These are phyloP conservation scores for Tragelaphus imberbis DNA, from an alignment of 2,113 vertebrate genomes.

Conservation along the genomic window DNA sequence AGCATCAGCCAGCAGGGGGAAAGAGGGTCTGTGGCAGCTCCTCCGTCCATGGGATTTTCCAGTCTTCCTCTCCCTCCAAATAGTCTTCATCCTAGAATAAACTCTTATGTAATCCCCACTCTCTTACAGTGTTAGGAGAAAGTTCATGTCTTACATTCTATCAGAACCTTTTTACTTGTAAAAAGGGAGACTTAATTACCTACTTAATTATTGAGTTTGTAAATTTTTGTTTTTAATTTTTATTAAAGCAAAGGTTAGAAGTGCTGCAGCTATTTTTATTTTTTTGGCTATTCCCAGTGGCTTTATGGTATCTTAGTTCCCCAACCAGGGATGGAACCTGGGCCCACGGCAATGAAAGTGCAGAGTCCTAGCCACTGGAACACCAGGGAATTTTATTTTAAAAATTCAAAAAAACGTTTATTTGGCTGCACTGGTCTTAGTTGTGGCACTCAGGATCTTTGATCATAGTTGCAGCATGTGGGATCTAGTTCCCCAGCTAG, in stretches of 20 bases:
- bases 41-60: neutral
- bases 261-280: neutral
- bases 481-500: neutral
- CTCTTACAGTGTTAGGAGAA: neutral
- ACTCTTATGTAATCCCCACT: fast-evolving
- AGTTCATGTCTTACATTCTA: neutral
- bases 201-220: neutral
- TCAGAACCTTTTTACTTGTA: neutral
- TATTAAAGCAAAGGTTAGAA: neutral
- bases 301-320: neutral
- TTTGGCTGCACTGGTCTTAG: neutral
- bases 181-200: neutral
- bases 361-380: neutral
- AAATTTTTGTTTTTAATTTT: neutral
- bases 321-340: neutral
- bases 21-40: neutral
- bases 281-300: neutral
- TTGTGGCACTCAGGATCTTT: neutral
- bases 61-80: neutral
- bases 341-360: neutral
- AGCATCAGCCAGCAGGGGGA: neutral
- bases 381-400: neutral
- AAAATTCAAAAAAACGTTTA: neutral
- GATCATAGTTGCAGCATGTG: neutral
- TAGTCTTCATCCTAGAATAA: neutral